Evolutionary conservation across 2,113 vertebrate species (phyloP).

Genomic region (Chloebia gouldiae): DNA sequence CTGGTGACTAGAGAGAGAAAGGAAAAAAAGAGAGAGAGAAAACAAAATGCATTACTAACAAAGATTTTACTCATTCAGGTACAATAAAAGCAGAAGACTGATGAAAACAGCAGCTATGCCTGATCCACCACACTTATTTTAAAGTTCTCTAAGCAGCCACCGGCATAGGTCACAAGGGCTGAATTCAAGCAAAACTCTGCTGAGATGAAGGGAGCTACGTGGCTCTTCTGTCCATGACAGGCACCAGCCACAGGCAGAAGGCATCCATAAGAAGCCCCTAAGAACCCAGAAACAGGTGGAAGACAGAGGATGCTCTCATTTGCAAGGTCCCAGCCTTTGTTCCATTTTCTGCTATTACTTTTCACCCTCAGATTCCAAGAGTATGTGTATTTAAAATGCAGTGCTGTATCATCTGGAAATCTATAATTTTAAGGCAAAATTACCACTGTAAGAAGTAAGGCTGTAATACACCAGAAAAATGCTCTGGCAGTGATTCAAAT

Average conservation of each 20-base stretch:
- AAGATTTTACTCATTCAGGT: background rate
- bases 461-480: background rate
- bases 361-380: background rate
- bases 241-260: background rate
- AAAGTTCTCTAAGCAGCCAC: background rate
- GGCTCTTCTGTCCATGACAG: background rate
- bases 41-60: background rate
- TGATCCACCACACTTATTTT: background rate
- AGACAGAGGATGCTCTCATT: rapidly evolving
- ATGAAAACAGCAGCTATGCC: background rate
- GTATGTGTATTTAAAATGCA: background rate
- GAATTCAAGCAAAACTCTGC: background rate
- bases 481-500: background rate
- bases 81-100: background rate
- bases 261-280: background rate
- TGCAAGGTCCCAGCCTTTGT: background rate
- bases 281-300: background rate
- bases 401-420: background rate
- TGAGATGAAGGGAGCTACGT: background rate
- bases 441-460: background rate
- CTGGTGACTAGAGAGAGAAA: background rate
- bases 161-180: background rate
- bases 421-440: background rate
- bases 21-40: background rate
- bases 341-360: background rate